Evolutionary conservation across 2,888 invertebrate genomes (phyloP).

Genomic region (Rhorus exstirpatorius): DNA sequence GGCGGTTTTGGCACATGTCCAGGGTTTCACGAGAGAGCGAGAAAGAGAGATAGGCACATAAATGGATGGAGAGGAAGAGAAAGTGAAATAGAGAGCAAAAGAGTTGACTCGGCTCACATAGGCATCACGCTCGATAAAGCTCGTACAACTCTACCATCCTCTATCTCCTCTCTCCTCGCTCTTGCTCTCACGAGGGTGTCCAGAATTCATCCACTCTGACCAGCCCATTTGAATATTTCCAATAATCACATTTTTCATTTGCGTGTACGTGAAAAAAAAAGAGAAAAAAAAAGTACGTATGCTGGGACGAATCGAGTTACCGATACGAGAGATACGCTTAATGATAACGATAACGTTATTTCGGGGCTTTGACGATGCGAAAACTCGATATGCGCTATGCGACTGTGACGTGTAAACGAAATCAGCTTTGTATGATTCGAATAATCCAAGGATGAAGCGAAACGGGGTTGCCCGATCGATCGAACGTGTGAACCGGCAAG

Average conservation of each 20-base stretch:
- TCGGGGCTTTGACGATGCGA: not conserved
- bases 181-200: not conserved
- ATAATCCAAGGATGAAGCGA: too few species aligned
- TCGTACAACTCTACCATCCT: slow-evolving; percentile 46
- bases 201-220: slow-evolving; percentile 24
- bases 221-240: slow-evolving; percentile 54
- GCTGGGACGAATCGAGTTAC: slow-evolving; percentile 24
- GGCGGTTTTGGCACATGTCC: slow-evolving; percentile 67
- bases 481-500: too few species aligned
- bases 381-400: too few species aligned
- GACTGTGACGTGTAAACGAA: too few species aligned
- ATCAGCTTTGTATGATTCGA: too few species aligned
- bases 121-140: slow-evolving; percentile 71
- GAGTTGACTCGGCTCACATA: slow-evolving; percentile 54
- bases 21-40: slow-evolving; percentile 62
- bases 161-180: slow-evolving; percentile 1
- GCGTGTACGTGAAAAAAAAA: too few species aligned
- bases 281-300: slow-evolving; percentile 33
- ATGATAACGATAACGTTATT: slow-evolving; percentile 34
- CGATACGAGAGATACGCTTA: not conserved
- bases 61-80: slow-evolving; percentile 47
- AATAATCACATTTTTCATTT: slow-evolving; percentile 70
- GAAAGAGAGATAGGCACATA: too few species aligned
- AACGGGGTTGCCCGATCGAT: too few species aligned
- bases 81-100: slow-evolving; percentile 34